Percentiles rank a stretch among this genome's conserved stretches.
phyloP scores from a whole-genome alignment of 2,888 invertebrate species.

The Ophion slaviceki region DNA sequence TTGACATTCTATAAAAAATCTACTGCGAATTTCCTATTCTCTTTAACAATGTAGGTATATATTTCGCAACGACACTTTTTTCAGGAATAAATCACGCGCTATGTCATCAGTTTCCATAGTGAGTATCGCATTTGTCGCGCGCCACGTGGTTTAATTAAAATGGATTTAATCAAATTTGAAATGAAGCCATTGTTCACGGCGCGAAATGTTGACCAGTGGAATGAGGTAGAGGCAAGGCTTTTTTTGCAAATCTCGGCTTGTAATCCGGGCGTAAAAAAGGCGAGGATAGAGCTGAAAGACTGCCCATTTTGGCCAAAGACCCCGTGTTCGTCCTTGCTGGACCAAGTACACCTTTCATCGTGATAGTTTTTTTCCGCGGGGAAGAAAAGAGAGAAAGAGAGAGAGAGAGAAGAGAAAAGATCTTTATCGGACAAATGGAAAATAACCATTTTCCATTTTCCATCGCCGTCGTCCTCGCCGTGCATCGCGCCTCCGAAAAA shows the following conservation, averaged over 20 bases:
- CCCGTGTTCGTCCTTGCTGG: constrained; percentile 19
- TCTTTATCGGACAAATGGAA: constrained; percentile 66
- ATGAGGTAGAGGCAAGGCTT: neutral
- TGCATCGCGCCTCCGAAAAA: constrained; percentile 32
- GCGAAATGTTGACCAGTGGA: neutral
- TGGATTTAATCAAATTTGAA: neutral
- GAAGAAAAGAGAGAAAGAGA: constrained; percentile 8
- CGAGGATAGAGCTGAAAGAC: constrained; percentile 17
- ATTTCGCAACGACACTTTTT: neutral
- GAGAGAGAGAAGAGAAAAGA: constrained; percentile 30
- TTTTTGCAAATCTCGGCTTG: constrained; percentile 5
- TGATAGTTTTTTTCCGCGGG: constrained; percentile 23
- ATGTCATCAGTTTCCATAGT: neutral
- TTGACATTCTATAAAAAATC: too few relatives aligned
- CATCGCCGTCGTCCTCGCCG: constrained; percentile 28
- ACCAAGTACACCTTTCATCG: constrained; percentile 19
- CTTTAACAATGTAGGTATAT: too few relatives aligned
- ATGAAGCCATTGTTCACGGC: neutral
- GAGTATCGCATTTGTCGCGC: neutral
- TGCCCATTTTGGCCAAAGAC: constrained; percentile 14
- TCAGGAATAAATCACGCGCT: neutral
- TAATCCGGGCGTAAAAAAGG: constrained; percentile 21
- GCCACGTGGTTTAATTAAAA: neutral
- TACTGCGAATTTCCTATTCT: too few relatives aligned
- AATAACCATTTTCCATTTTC: constrained; percentile 62